A percentile compares a stretch with the other conserved stretches of the same genome.
Conservation (phyloP, 2,113 vertebrate genomes). For the Monarcha castaneiventris region DNA sequence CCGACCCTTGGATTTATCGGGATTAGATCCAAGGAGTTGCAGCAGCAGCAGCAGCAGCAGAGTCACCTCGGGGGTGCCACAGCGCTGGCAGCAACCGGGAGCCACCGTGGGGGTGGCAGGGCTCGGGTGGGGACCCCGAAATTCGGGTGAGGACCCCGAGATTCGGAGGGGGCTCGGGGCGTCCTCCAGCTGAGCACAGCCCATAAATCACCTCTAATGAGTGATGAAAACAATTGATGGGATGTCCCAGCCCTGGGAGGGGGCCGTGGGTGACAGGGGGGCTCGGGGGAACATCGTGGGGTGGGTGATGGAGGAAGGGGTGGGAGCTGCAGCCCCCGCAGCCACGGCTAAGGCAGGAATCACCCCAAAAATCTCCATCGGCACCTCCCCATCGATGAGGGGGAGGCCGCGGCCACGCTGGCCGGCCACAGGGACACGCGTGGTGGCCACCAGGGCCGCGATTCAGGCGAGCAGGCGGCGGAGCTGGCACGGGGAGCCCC, state of each 20-base stretch:
- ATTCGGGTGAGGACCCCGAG: accelerated
- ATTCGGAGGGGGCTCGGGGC: neutral
- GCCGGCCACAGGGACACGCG: neutral
- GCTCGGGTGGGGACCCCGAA: accelerated
- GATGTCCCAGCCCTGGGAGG: neutral
- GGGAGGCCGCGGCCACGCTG: neutral
- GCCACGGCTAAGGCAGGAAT: neutral
- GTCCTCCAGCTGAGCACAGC: neutral
- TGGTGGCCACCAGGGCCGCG: neutral
- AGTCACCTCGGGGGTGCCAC: neutral
- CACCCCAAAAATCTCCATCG: neutral
- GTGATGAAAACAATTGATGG: accelerated
- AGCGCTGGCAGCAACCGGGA: neutral
- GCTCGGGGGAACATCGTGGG: neutral
- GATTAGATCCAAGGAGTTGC: neutral
- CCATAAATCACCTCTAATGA: neutral
- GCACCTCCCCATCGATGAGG: neutral
- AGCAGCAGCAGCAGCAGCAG: neutral
- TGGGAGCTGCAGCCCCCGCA: too few species aligned
- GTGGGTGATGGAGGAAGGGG: accelerated
- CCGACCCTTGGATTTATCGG: accelerated
- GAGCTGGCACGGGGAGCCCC: neutral
- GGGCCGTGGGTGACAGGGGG: neutral
- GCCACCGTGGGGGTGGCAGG: accelerated
- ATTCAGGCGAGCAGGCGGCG: neutral